Conservation (phyloP, 2,797 vertebrate genomes). For the Micropoecilia bifurca region DNA sequence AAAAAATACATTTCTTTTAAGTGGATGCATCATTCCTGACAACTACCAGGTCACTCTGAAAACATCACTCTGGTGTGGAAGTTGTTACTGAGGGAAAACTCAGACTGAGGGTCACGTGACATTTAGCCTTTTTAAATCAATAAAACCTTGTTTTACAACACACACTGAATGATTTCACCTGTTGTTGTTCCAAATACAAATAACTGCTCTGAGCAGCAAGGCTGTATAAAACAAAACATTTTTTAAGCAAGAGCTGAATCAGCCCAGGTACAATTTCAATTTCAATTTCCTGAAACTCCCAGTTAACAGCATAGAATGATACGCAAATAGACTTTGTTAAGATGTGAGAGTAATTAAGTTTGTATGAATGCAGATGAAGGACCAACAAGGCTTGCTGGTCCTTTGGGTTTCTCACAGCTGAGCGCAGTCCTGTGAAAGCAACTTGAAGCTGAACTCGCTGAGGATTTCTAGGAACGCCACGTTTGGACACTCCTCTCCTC, state of each 20-base stretch:
- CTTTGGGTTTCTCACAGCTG: conserved; percentile 82
- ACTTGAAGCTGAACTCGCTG: conserved; percentile 89
- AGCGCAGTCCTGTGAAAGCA: conserved; percentile 83
- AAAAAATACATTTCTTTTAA: no score
- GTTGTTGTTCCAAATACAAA: neutral
- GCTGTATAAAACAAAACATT: neutral
- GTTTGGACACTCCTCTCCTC: conserved; percentile 72
- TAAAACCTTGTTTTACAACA: neutral
- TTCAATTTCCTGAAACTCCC: neutral
- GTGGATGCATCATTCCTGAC: neutral
- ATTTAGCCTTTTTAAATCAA: neutral
- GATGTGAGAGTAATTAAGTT: neutral
- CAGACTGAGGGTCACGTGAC: neutral
- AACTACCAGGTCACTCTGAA: neutral
- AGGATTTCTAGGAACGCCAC: conserved; percentile 88
- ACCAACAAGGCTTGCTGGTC: neutral
- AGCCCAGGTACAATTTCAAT: neutral
- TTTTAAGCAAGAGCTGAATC: neutral
- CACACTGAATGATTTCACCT: neutral
- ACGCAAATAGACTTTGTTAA: neutral
- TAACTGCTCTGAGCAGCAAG: neutral
- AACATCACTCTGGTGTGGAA: neutral
- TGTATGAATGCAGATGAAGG: neutral
- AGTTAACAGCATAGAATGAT: neutral
- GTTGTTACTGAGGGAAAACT: neutral